Evolutionary conservation across 2,888 invertebrate species (phyloP).

Genomic region (Rapana venosa): DNA sequence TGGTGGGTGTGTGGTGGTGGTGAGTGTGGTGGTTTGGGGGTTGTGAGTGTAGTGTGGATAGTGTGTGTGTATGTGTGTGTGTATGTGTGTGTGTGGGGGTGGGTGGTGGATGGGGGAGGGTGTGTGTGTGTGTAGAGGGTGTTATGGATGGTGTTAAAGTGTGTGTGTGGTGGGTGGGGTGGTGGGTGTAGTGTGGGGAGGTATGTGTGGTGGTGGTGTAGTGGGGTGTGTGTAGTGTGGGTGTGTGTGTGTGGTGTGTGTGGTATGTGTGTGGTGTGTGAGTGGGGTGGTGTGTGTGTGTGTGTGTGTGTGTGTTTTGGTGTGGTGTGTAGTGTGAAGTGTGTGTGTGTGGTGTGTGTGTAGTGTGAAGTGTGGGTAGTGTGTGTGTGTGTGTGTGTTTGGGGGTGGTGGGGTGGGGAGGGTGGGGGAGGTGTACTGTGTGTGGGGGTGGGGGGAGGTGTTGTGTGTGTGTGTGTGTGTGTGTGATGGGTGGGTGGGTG

Average conservation of each 20-base stretch:
- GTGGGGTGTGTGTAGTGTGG: background rate
- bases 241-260: background rate
- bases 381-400: too few relatives aligned
- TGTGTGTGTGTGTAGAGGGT: background rate
- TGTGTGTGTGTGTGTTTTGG: background rate
- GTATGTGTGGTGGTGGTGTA: background rate
- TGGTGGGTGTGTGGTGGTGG: background rate
- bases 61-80: background rate
- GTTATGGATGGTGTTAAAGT: too few relatives aligned
- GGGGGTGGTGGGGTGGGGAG: too few relatives aligned
- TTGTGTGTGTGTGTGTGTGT: too few relatives aligned
- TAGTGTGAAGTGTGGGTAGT: too few relatives aligned
- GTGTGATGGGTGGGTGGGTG: too few relatives aligned
- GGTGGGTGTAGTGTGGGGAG: background rate
- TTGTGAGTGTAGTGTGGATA: too few relatives aligned
- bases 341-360: background rate
- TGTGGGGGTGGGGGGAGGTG: too few relatives aligned
- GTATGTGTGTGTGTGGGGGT: background rate
- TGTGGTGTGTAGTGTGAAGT: background rate
- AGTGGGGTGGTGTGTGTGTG: background rate
- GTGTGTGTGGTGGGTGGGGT: too few relatives aligned
- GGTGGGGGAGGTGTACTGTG: too few relatives aligned
- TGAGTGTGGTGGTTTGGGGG: background rate
- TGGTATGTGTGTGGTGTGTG: too few relatives aligned
- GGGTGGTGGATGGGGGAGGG: background rate